Conservation (phyloP, 2,797 vertebrate genomes). For the Pogonophryne albipinna region DNA sequence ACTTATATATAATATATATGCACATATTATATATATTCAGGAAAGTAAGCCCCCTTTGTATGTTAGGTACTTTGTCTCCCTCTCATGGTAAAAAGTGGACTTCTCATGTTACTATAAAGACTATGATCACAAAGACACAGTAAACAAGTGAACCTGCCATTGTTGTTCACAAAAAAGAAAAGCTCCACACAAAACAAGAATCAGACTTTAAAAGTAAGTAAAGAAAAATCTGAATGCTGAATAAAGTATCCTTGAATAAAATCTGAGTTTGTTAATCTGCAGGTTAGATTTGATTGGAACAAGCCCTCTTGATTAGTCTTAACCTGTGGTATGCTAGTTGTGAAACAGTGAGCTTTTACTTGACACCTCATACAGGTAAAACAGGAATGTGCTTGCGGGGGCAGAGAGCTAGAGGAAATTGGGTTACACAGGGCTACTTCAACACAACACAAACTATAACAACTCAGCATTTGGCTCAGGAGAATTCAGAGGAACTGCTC, state of each 20-base stretch:
- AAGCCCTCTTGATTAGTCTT: constrained; percentile 26
- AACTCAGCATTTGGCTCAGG: not conserved
- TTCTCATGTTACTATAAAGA: not conserved
- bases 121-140: not conserved
- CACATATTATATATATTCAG: not conserved
- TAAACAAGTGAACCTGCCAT: not conserved
- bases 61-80: constrained; percentile 66
- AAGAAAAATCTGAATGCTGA: not conserved
- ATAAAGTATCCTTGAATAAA: not conserved
- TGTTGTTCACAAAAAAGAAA: constrained; percentile 10
- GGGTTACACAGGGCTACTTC: constrained; percentile 60
- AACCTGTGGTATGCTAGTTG: constrained; percentile 71
- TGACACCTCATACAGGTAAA: constrained; percentile 81
- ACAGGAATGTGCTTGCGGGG: constrained; percentile 78
- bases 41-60: not conserved
- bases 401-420: constrained; percentile 69
- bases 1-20: not conserved
- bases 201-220: accelerated
- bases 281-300: constrained; percentile 23
- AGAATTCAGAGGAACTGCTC: not conserved
- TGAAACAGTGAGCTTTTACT: constrained; percentile 72
- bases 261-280: not conserved
- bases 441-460: constrained; percentile 32
- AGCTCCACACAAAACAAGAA: not conserved
- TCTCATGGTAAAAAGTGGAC: constrained; percentile 61